A percentile compares a stretch with the other conserved stretches of the same genome.
These are phyloP conservation scores for Heliconius himera DNA, from an alignment of 1,140 invertebrate genomes.

Conservation along the genomic window DNA sequence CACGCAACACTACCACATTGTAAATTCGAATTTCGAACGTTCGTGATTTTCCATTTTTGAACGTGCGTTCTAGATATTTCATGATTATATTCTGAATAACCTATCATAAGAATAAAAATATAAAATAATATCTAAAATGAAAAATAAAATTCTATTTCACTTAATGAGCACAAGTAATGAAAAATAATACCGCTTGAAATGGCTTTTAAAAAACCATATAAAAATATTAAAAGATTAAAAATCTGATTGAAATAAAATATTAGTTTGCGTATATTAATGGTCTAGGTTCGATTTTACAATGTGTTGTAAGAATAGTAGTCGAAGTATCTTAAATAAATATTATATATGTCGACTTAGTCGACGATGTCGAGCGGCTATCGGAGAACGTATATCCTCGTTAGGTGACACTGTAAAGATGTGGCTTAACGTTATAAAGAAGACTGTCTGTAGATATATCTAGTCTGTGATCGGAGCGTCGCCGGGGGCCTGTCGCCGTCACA, in stretches of 20 bases:
- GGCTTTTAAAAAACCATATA: not conserved
- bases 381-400: slow-evolving; percentile 52
- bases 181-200: not conserved
- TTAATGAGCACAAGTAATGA: not conserved
- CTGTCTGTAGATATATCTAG: slow-evolving; percentile 79
- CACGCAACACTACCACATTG: not conserved
- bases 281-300: slow-evolving; percentile 3
- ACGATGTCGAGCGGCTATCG: slow-evolving; percentile 25
- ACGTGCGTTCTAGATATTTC: not conserved
- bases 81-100: too few relatives aligned
- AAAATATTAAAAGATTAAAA: not conserved
- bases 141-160: not conserved
- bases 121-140: not conserved
- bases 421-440: slow-evolving; percentile 72
- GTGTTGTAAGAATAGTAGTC: not conserved
- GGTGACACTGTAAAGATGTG: slow-evolving; percentile 58
- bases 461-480: slow-evolving; percentile 80
- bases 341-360: slow-evolving; percentile 24
- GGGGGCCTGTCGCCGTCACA: slow-evolving; percentile 77
- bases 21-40: not conserved
- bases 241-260: not conserved
- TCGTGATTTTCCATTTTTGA: not conserved
- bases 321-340: slow-evolving; percentile 5
- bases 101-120: not conserved
- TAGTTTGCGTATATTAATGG: not conserved